Base-by-base conservation (phyloP, 2,888 invertebrate species). In the Eucera pruinosa region DNA sequence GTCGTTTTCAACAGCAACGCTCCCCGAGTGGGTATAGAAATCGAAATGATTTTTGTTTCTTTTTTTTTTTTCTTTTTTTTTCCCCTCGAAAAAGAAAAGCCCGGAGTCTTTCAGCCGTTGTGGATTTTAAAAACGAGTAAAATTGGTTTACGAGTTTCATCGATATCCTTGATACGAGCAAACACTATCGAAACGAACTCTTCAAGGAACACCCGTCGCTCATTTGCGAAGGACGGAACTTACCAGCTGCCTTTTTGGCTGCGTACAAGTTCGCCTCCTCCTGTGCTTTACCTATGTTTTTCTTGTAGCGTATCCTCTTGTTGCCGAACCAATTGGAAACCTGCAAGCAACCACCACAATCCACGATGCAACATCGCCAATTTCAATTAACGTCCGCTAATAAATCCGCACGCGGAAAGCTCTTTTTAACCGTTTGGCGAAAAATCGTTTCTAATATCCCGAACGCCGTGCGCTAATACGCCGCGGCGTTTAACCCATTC, bases 241-340 rank as follows among this genome's bases (percentile, higher is more conserved):
- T 94, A 94, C 97, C 97, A 86, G 97, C 97, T 86, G 98, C 98
- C 93, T 98, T 99, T 94, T 99, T 99, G 83, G 99, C 99, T 78
- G 99, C 99, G 93, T 99, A 99, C 91, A 99, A 94, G 93, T 99
- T 99, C 73, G 99, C 99, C 93, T 99, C 99, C 93, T 99, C 99
- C 93, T 99, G 99, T 71, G 99, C 99, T 93, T 99, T 99, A 90
- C 98, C 99, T 87, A 99, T 99, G 94, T 99, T 99, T 94, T 99
- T 99, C 96, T 99, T 99, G 94, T 99, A 99, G 90, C 99, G 96
- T 94, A 99, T 99, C 91, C 99, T 96, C 93, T 99, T 99, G 94
- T 99, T 99, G 88, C 99, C 99, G 93, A 99, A 99, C 99, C 99
- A 99, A 95, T 99, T 99, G 87, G 98, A 99, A 81, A 99, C 98